Conservation (phyloP, 2,888 invertebrate species). For the Noctua comes region DNA sequence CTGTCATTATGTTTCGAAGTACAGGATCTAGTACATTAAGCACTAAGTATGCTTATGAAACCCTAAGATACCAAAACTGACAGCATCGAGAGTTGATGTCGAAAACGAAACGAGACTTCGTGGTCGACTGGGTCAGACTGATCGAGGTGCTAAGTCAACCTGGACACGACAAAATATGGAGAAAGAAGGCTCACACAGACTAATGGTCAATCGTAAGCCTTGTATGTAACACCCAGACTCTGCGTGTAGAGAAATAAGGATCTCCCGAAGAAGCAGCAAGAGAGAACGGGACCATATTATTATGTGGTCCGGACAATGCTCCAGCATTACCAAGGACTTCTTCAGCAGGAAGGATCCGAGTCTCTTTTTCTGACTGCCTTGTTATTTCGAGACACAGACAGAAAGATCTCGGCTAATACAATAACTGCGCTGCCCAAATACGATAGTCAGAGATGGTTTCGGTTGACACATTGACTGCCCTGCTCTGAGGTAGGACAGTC, state of each 20-base stretch:
- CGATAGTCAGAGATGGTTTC: not conserved
- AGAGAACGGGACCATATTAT: not conserved
- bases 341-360: not conserved
- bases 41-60: conserved; percentile 56
- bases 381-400: not conserved
- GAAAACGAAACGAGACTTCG: conserved; percentile 55
- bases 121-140: conserved; percentile 45
- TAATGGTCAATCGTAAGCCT: not conserved
- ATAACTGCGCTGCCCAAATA: not conserved
- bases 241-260: not conserved
- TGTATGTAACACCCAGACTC: not conserved
- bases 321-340: not conserved
- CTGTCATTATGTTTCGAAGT: conserved; percentile 13
- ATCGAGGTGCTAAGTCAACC: conserved; percentile 43
- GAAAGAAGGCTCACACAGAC: conserved; percentile 21
- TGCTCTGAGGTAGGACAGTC: not conserved
- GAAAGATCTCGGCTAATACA: not conserved
- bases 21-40: conserved; percentile 33
- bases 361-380: not conserved
- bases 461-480: not conserved
- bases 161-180: not conserved
- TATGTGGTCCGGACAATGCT: not conserved
- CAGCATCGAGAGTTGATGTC: conserved; percentile 45
- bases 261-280: not conserved
- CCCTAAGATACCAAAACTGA: conserved; percentile 24